These are phyloP conservation scores for Teleiodes luculella DNA, from an alignment of 2,888 invertebrate genomes.

Conservation along the genomic window DNA sequence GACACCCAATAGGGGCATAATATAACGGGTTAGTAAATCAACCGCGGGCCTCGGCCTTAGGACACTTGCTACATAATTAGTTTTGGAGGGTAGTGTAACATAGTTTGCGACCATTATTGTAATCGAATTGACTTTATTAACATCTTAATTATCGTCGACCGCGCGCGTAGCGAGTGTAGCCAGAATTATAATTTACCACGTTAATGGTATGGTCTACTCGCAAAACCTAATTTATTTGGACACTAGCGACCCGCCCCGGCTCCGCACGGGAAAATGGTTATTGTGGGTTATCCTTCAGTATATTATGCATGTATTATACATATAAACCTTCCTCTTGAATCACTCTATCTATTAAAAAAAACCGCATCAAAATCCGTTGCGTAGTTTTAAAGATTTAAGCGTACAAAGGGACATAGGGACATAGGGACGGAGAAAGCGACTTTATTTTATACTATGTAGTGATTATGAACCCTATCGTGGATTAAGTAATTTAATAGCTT, in stretches of 20 bases:
- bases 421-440: too few relatives aligned
- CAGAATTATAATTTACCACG: neutral
- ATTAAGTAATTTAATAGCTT: neutral
- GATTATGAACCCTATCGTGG: too few relatives aligned
- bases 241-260: too few relatives aligned
- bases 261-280: too few relatives aligned
- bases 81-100: constrained; percentile 11
- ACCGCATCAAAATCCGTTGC: too few relatives aligned
- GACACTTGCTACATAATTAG: constrained; percentile 17
- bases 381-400: too few relatives aligned
- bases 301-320: too few relatives aligned
- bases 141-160: constrained; percentile 10
- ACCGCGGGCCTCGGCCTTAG: constrained; percentile 9
- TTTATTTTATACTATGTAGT: too few relatives aligned
- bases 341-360: too few relatives aligned
- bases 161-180: neutral
- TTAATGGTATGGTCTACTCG: neutral
- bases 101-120: constrained; percentile 7
- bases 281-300: too few relatives aligned
- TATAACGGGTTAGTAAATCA: constrained; percentile 23
- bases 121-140: constrained; percentile 14
- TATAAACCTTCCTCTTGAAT: too few relatives aligned
- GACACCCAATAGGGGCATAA: neutral
- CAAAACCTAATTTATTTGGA: constrained; percentile 3
- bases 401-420: too few relatives aligned